These are phyloP conservation scores for Myoxocephalus aenaeus DNA, from an alignment of 2,797 vertebrate genomes.

Conservation along the genomic window DNA sequence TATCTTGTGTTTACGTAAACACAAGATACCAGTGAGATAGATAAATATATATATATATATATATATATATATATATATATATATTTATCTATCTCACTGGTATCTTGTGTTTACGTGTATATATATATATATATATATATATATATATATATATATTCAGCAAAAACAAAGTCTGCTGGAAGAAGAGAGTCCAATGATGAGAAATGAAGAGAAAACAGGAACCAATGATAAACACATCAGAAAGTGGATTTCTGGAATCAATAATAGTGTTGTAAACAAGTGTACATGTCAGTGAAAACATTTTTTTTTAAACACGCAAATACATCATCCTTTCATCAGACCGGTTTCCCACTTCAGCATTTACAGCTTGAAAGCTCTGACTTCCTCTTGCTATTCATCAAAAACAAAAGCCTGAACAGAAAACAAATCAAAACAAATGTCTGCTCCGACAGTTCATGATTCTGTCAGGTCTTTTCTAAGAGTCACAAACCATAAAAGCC, in stretches of 20 bases:
- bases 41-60: too few species aligned
- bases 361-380: background rate
- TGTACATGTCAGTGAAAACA: background rate
- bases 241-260: slow-evolving; percentile 19
- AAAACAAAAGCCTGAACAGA: background rate
- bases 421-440: background rate
- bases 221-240: slow-evolving; percentile 3
- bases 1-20: too few species aligned
- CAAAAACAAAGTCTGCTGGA: background rate
- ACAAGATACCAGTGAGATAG: too few species aligned
- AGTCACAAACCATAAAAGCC: background rate
- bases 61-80: too few species aligned
- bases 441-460: too few species aligned
- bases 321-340: slow-evolving; percentile 13
- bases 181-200: background rate
- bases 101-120: too few species aligned
- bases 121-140: too few species aligned
- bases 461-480: background rate
- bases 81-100: too few species aligned
- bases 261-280: slow-evolving; percentile 26
- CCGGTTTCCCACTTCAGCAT: background rate
- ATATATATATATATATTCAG: background rate
- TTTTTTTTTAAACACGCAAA: slow-evolving; percentile 7
- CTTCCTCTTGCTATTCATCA: slow-evolving; percentile 11
- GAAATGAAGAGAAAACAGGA: slow-evolving; percentile 15